A percentile compares a stretch with the other conserved stretches of the same genome.
phyloP scores from a whole-genome alignment of 2,888 invertebrate species.

The Apodemia mormo region DNA sequence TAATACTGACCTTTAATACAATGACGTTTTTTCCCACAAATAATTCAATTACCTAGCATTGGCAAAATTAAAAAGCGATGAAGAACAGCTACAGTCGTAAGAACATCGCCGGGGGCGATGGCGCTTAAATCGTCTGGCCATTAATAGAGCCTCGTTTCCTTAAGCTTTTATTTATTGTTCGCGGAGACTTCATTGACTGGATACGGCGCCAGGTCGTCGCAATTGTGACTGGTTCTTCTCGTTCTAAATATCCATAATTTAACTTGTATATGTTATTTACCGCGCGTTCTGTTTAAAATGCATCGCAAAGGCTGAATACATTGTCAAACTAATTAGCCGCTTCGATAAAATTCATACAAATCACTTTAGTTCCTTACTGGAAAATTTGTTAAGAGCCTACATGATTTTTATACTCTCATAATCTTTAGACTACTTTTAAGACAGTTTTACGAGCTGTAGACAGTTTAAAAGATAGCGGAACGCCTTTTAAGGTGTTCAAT shows the following conservation, averaged over 20 bases:
- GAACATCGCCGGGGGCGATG: constrained; percentile 25
- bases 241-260: constrained; percentile 71
- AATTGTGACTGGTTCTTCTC: constrained; percentile 77
- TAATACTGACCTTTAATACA: constrained; percentile 27
- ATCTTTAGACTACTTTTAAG: constrained; percentile 59
- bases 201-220: constrained; percentile 73
- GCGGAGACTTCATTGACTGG: constrained; percentile 66
- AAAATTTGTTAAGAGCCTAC: constrained; percentile 51
- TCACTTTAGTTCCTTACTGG: constrained; percentile 67
- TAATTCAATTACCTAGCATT: constrained; percentile 12
- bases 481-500: not conserved
- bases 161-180: constrained; percentile 71
- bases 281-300: constrained; percentile 72
- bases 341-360: constrained; percentile 70
- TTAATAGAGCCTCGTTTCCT: constrained; percentile 63
- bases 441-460: constrained; percentile 71
- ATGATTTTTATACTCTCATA: constrained; percentile 58
- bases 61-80: constrained; percentile 25
- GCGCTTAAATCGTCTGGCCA: constrained; percentile 50
- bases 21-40: constrained; percentile 21
- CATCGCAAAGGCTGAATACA: constrained; percentile 70
- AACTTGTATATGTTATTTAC: constrained; percentile 64
- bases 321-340: constrained; percentile 74
- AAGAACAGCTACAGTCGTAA: constrained; percentile 25
- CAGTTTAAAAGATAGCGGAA: constrained; percentile 54